phyloP scores from a whole-genome alignment of 1,140 invertebrate species.

The Pachypeltis micranthus region DNA sequence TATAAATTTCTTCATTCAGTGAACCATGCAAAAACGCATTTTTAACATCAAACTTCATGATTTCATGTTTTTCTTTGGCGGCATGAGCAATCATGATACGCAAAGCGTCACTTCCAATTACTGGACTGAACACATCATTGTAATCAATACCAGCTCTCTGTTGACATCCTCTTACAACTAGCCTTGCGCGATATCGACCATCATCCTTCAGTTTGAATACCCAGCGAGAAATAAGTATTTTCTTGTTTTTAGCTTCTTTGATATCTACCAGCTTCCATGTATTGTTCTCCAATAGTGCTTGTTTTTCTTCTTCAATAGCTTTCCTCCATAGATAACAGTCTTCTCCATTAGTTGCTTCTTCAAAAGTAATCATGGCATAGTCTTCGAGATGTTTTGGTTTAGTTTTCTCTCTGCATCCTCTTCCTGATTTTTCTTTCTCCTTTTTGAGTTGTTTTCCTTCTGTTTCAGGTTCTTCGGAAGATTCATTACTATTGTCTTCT shows the following conservation, averaged over 20 bases:
- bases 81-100: constrained; percentile 33
- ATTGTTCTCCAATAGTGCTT: constrained; percentile 26
- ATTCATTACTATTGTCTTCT: neutral
- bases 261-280: constrained; percentile 23
- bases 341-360: too few relatives aligned
- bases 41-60: constrained; percentile 37
- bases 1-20: constrained; percentile 1
- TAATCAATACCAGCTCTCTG: constrained; percentile 30
- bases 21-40: constrained; percentile 13
- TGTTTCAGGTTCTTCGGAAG: neutral
- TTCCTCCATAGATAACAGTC: too few relatives aligned
- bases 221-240: constrained; percentile 21
- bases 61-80: constrained; percentile 29
- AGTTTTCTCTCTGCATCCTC: too few relatives aligned
- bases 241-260: neutral
- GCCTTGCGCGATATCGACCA: constrained; percentile 31
- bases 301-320: constrained; percentile 27
- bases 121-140: constrained; percentile 32
- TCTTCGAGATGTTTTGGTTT: too few relatives aligned
- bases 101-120: constrained; percentile 33
- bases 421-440: neutral
- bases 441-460: neutral
- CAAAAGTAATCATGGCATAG: too few relatives aligned
- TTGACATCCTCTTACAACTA: constrained; percentile 34
- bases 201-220: constrained; percentile 19